phyloP scores from a whole-genome alignment of 2,113 vertebrate species.

The Rhombomys opimus region DNA sequence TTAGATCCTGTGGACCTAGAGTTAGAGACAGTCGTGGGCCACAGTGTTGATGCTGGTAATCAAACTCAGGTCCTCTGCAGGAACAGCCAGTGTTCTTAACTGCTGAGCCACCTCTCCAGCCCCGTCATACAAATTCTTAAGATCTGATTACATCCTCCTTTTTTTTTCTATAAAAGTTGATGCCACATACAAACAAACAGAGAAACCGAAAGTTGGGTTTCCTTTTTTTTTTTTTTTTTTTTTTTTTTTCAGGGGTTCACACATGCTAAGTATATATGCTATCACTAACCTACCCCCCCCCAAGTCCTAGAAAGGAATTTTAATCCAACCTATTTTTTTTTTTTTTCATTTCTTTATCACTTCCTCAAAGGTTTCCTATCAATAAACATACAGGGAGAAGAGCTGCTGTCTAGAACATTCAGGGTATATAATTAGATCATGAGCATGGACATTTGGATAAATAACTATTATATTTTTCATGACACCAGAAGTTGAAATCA shows the following conservation, averaged over 20 bases:
- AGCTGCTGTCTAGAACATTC: neutral
- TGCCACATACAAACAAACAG: neutral
- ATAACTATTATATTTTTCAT: neutral
- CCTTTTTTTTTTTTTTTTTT: neutral
- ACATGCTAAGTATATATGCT: neutral
- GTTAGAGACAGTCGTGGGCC: neutral
- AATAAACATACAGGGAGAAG: conserved; percentile 1
- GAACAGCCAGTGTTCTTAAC: neutral
- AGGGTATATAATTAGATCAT: neutral
- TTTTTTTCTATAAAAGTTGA: neutral
- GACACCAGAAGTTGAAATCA: neutral
- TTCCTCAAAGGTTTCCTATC: neutral
- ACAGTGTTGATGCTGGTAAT: neutral
- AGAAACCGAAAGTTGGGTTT: neutral
- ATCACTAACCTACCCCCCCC: neutral
- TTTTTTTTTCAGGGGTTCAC: neutral
- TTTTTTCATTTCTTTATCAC: neutral
- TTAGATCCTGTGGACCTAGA: neutral
- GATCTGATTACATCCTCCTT: neutral
- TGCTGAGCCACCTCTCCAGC: neutral
- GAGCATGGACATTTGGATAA: neutral
- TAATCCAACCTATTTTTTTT: neutral
- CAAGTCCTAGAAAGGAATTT: neutral
- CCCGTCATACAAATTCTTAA: neutral
- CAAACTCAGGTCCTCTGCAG: neutral